These are phyloP conservation scores for Cataglyphis altisquamis DNA, from an alignment of 2,888 invertebrate species.

Conservation along the genomic window DNA sequence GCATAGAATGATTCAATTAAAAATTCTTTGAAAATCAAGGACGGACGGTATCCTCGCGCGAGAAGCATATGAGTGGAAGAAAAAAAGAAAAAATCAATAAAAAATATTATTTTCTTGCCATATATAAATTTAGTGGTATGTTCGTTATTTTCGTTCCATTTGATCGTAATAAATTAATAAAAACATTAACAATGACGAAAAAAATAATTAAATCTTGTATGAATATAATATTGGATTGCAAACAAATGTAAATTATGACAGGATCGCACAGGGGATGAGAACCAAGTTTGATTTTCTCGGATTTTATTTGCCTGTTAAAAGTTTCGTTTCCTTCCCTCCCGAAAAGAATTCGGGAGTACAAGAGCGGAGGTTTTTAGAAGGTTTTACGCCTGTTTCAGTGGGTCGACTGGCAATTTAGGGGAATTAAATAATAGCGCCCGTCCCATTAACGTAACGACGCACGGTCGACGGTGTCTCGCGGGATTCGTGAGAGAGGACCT, in stretches of 20 bases:
- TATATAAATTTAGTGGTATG: constrained; percentile 1
- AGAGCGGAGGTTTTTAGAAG: constrained; percentile 71
- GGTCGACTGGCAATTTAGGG: constrained; percentile 72
- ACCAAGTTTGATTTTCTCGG: constrained; percentile 39
- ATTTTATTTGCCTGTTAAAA: constrained; percentile 43
- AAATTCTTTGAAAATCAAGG: constrained; percentile 7
- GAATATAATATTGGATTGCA: constrained; percentile 30
- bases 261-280: constrained; percentile 25
- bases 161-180: constrained; percentile 41
- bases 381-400: constrained; percentile 72
- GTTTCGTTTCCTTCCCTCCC: constrained; percentile 58
- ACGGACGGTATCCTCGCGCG: neutral
- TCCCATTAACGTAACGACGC: constrained; percentile 75
- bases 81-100: neutral
- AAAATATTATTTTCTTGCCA: neutral
- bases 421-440: constrained; percentile 77
- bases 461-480: constrained; percentile 67
- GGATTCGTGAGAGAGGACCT: constrained; percentile 65
- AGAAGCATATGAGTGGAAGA: neutral
- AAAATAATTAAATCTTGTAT: constrained; percentile 31
- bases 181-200: constrained; percentile 31
- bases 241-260: constrained; percentile 50
- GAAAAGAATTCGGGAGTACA: constrained; percentile 66
- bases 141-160: neutral
- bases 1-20: neutral